Percentiles rank a stretch among this genome's conserved stretches.
Conservation (phyloP, 1,140 invertebrate genomes). For the Brachionus asplanchnoidis region DNA sequence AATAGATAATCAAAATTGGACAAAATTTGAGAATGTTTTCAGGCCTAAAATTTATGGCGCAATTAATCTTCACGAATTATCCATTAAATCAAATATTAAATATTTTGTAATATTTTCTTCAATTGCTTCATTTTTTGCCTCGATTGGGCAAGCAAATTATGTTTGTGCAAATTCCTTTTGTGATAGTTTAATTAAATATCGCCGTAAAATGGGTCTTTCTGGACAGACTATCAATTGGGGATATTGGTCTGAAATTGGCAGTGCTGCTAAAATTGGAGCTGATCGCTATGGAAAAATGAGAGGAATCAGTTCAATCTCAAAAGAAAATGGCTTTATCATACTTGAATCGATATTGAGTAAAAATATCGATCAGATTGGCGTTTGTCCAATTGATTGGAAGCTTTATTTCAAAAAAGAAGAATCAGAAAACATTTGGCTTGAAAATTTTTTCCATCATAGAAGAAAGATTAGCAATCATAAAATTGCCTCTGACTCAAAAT, state of each 20-base stretch:
- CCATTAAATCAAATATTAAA: background rate
- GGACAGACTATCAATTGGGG: slow-evolving; percentile 45
- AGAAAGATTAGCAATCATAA: background rate
- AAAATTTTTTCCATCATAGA: background rate
- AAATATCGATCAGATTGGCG: background rate
- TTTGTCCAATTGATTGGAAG: background rate
- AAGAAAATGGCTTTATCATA: background rate
- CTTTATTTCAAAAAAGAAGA: background rate
- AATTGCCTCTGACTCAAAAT: background rate
- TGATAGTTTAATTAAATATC: slow-evolving; percentile 42
- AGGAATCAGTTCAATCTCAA: background rate
- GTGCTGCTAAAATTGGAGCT: background rate
- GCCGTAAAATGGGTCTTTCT: slow-evolving; percentile 32
- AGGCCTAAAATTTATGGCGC: slow-evolving; percentile 57
- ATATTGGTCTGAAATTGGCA: background rate
- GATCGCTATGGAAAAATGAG: background rate
- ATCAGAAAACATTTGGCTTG: background rate
- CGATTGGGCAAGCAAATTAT: slow-evolving; percentile 43
- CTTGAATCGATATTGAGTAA: background rate
- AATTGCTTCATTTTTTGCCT: slow-evolving; percentile 43
- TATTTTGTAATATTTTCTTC: slow-evolving; percentile 44
- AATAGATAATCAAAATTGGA: slow-evolving; percentile 77
- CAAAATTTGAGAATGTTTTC: slow-evolving; percentile 68
- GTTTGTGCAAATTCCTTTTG: slow-evolving; percentile 44
- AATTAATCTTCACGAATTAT: background rate